phyloP scores from a whole-genome alignment of 2,888 invertebrate genomes.

The Epistrophe grossulariae region DNA sequence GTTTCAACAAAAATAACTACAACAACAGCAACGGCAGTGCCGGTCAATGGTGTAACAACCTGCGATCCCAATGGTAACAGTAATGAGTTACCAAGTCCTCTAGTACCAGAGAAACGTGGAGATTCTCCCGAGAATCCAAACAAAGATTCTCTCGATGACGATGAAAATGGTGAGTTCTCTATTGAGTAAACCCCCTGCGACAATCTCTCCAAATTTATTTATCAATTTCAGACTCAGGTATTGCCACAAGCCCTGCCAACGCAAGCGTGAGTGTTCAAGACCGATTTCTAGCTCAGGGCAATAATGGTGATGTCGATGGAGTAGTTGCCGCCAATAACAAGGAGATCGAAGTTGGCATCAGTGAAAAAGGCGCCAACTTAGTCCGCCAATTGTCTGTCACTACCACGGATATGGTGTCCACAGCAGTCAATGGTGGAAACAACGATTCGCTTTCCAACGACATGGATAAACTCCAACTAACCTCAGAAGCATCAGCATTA shows the following conservation, averaged over 20 bases:
- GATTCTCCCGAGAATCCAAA: constrained; percentile 86
- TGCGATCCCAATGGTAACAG: constrained; percentile 82
- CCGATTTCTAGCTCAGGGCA: constrained; percentile 38
- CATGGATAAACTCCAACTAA: constrained; percentile 75
- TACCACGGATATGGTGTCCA: constrained; percentile 29
- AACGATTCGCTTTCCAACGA: constrained; percentile 76
- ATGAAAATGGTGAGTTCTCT: constrained; percentile 83
- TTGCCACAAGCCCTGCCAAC: constrained; percentile 83
- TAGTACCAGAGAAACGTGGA: constrained; percentile 85
- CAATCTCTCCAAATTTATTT: not conserved
- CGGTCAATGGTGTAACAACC: constrained; percentile 19
- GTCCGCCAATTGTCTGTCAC: constrained; percentile 79
- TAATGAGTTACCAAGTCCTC: constrained; percentile 77
- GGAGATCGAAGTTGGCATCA: constrained; percentile 80
- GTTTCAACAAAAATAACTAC: not conserved
- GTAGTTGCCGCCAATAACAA: constrained; percentile 77
- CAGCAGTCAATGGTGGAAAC: constrained; percentile 71
- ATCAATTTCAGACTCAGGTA: constrained; percentile 81
- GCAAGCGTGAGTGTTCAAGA: constrained; percentile 68
- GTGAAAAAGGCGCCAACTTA: constrained; percentile 81
- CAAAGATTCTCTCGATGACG: constrained; percentile 85
- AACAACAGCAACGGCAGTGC: constrained; percentile 13
- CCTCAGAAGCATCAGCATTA: constrained; percentile 40
- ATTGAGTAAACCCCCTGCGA: not conserved
- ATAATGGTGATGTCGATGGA: constrained; percentile 60